phyloP scores from a whole-genome alignment of 2,888 invertebrate genomes.

The Drosophila nr. fundita region DNA sequence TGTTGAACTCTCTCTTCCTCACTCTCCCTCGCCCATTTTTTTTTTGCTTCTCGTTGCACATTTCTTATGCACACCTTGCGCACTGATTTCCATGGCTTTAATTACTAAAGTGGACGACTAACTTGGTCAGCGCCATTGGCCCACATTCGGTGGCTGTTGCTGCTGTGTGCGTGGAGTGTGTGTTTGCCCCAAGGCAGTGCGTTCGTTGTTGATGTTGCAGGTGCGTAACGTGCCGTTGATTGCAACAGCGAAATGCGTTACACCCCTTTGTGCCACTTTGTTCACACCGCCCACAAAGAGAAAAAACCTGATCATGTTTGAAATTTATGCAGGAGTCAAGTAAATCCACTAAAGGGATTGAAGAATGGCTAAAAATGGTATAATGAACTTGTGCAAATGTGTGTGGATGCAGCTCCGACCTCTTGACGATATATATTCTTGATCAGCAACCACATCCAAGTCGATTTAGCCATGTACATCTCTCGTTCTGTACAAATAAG shows the following conservation, averaged over 20 bases:
- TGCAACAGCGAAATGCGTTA: constrained; percentile 28
- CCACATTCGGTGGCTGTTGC: constrained; percentile 52
- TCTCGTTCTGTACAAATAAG: background rate
- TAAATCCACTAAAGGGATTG: background rate
- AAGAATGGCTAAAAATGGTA: background rate
- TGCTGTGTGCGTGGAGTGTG: constrained; percentile 12
- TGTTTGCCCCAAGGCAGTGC: constrained; percentile 37
- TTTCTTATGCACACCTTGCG: constrained; percentile 57
- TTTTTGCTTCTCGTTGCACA: constrained; percentile 12
- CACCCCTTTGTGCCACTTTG: constrained; percentile 37
- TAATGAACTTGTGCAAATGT: background rate
- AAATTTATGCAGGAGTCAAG: background rate
- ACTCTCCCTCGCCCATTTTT: background rate
- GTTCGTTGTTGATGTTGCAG: constrained; percentile 32
- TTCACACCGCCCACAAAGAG: constrained; percentile 4
- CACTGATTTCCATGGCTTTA: constrained; percentile 70
- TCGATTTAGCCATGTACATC: background rate
- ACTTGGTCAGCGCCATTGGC: constrained; percentile 64
- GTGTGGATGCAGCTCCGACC: background rate
- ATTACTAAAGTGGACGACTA: constrained; percentile 61
- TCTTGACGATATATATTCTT: background rate
- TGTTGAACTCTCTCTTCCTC: constrained; percentile 7
- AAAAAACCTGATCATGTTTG: background rate
- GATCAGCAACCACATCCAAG: background rate
- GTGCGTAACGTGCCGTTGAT: constrained; percentile 60